Evolutionary conservation across 2,888 invertebrate genomes (phyloP), one percentile per base, ranked within the genome.

Genomic region (Cylindroiulus punctatus): DNA sequence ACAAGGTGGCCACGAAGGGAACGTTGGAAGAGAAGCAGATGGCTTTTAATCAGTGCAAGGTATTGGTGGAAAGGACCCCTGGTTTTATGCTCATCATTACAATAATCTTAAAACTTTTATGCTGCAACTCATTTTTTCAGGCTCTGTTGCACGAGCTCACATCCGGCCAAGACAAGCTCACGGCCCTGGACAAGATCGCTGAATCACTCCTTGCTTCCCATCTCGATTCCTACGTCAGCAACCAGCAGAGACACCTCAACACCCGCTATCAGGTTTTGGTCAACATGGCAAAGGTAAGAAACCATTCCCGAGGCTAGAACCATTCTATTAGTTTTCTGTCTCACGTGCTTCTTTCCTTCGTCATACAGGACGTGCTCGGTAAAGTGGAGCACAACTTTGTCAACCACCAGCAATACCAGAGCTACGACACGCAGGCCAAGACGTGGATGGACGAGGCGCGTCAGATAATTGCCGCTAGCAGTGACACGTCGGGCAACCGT

Each of bases 381-480:
- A 97, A 97, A 91, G 96, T 97, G 0, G 96, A 97, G 91, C 96
- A 95, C 0, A 97, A 97, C 90, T 93, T 94, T 86, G 95, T 96
- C 88, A 96, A 97, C 89, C 97, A 97, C 90, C 93, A 94, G 88
- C 94, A 94, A 88, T 97, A 96, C 89, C 94, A 95, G 88, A 93
- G 93, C 17, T 96, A 95, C 90, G 92, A 96, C 88, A 92, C 93
- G 0, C 95, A 95, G 89, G 95, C 96, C 0, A 94, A 94, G 88
- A 93, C 93, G 87, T 97, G 97, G 97, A 96, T 97, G 87, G 95
- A 95, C 88, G 94, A 95, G 88, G 97, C 97, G 1, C 95, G 96
- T 91, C 95, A 96, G 88, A 93, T 95, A 0, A 95, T 96, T 86
- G 93, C 95, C 84, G 94, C 94, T 88, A 95, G 96, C 85, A 94